Percentiles rank a stretch among this genome's conserved stretches.
Evolutionary conservation across 2,888 invertebrate species (phyloP).

Genomic region (Drosophila tanythrix): DNA sequence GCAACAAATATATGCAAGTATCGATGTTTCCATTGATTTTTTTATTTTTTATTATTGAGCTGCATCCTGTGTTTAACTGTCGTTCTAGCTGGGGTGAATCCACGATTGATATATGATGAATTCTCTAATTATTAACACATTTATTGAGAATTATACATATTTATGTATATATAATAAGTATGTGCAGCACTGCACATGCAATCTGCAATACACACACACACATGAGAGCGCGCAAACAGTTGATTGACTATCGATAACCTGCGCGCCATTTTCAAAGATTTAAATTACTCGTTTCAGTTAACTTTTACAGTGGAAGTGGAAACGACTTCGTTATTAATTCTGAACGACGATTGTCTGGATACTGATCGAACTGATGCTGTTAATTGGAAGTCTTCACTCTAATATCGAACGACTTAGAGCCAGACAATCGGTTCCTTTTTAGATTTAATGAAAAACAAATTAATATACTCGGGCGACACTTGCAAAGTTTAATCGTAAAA

Average conservation of each 20-base stretch:
- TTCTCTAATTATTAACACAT: conserved; percentile 33
- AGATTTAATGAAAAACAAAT: neutral
- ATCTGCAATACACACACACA: conserved; percentile 26
- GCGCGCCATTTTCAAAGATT: neutral
- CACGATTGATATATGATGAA: conserved; percentile 16
- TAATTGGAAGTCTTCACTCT: no score
- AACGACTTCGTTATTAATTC: no score
- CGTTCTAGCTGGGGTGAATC: conserved; percentile 27
- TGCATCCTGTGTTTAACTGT: conserved; percentile 23
- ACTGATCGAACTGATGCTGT: no score
- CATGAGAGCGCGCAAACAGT: conserved; percentile 11
- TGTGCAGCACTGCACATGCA: conserved; percentile 9
- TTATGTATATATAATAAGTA: neutral
- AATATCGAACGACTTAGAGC: neutral
- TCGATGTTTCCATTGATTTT: neutral
- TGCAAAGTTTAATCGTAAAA: conserved; percentile 36
- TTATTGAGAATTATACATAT: conserved; percentile 13
- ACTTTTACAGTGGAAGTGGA: neutral
- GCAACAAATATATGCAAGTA: neutral
- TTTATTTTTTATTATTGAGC: conserved; percentile 24
- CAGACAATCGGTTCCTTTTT: neutral
- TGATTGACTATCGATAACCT: neutral
- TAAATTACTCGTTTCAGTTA: neutral
- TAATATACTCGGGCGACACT: neutral
- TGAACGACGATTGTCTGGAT: no score